Evolutionary conservation across 2,113 vertebrate genomes (phyloP).

Genomic region (Merops nubicus): DNA sequence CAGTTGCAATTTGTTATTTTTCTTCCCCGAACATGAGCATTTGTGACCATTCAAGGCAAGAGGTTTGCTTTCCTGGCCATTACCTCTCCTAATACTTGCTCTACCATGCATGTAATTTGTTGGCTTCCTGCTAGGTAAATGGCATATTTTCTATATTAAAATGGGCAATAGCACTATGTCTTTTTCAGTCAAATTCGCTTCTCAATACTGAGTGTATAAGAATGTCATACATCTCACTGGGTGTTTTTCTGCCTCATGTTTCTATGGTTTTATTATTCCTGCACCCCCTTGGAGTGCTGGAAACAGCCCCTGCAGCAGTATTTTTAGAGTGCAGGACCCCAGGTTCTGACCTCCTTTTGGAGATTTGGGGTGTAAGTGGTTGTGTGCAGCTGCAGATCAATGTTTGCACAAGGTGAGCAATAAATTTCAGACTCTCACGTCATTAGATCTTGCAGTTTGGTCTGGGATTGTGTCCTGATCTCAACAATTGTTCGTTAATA

Average conservation of each 20-base stretch:
- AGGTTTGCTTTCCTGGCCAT: background rate
- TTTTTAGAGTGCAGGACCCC: background rate
- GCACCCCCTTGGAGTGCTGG: background rate
- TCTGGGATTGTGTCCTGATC: slow-evolving; percentile 13
- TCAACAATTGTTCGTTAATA: slow-evolving; percentile 46
- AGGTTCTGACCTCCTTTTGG: background rate
- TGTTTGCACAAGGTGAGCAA: slow-evolving; percentile 34
- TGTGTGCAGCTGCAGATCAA: background rate
- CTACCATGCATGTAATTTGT: background rate
- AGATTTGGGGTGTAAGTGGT: background rate
- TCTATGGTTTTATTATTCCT: background rate
- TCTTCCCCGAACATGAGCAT: background rate
- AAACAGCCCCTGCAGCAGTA: background rate
- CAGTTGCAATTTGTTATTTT: background rate
- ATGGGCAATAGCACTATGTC: background rate
- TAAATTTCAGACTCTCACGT: background rate
- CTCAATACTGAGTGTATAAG: background rate
- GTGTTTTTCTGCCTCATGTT: background rate
- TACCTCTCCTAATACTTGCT: background rate
- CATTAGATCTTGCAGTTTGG: background rate
- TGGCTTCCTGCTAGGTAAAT: background rate
- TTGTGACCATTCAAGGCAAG: background rate
- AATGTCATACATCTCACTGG: background rate
- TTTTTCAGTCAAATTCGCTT: background rate
- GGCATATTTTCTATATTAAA: background rate